Conservation (phyloP, 2,797 vertebrate species). For the Lepilemur ruficaudatus region DNA sequence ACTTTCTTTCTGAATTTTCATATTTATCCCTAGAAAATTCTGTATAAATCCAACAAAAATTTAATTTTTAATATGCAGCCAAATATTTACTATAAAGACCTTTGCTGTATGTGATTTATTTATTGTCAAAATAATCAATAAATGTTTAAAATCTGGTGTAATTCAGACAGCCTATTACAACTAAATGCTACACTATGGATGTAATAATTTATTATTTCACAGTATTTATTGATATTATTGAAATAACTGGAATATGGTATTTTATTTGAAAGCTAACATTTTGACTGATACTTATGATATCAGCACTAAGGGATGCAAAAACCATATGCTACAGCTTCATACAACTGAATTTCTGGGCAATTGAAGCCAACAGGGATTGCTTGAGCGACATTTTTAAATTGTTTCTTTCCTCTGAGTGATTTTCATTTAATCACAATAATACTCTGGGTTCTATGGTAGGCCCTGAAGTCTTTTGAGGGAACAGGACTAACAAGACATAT, state of each 20-base stretch:
- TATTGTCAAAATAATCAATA: conserved; percentile 8
- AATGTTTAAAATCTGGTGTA: not conserved
- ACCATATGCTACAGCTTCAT: conserved; percentile 12
- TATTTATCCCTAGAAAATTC: not conserved
- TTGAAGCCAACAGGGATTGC: conserved; percentile 11
- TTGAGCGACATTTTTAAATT: conserved; percentile 48
- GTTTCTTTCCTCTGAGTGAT: conserved; percentile 30
- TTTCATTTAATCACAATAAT: conserved; percentile 64
- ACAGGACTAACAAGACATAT: conserved; percentile 54
- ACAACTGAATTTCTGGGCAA: conserved; percentile 41
- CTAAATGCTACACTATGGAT: not conserved
- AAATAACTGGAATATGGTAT: not conserved
- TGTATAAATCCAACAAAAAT: not conserved
- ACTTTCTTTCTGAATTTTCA: not conserved
- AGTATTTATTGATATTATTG: not conserved
- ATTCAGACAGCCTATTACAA: not conserved
- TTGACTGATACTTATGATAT: conserved; percentile 1
- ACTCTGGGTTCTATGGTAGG: not conserved
- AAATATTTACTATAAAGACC: not conserved
- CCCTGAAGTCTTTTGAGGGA: conserved; percentile 30
- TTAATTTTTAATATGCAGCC: not conserved
- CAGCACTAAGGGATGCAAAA: not conserved
- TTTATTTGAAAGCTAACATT: not conserved
- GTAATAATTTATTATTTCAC: not conserved
- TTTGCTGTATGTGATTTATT: not conserved